Percentiles rank a stretch among this genome's conserved stretches.
Conservation (phyloP, 2,113 vertebrate species). For the Formicarius rufipectus region DNA sequence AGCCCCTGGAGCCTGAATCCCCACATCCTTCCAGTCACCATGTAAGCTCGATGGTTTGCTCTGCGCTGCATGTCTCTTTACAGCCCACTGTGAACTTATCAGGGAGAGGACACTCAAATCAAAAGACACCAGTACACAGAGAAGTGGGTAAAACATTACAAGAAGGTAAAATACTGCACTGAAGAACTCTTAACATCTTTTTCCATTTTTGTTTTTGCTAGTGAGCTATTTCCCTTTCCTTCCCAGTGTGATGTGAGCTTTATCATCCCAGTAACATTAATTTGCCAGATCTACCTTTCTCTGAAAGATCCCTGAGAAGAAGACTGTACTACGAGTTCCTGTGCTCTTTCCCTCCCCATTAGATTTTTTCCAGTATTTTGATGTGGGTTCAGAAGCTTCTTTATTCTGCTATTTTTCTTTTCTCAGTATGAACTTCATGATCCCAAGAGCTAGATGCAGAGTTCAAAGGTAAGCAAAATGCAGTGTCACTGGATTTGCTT, state of each 20-base stretch:
- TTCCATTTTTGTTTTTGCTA: background rate
- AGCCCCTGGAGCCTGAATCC: background rate
- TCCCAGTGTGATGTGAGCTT: background rate
- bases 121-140: background rate
- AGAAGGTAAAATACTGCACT: background rate
- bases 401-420: constrained; percentile 14
- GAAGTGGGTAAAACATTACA: background rate
- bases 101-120: background rate
- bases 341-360: background rate
- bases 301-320: background rate
- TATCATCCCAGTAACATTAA: background rate
- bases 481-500: background rate
- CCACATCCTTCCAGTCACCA: background rate
- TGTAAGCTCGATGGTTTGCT: background rate
- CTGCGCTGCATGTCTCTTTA: rapidly evolving
- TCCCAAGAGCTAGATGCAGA: background rate
- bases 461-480: background rate
- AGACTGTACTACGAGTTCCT: background rate
- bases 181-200: background rate
- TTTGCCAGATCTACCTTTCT: background rate
- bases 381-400: background rate
- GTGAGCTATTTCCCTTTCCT: background rate
- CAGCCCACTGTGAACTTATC: background rate
- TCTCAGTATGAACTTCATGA: background rate
- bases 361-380: constrained; percentile 14